Percentiles rank a stretch among this genome's conserved stretches.
These are phyloP conservation scores for Tinea pellionella DNA, from an alignment of 2,888 invertebrate species.

Conservation along the genomic window DNA sequence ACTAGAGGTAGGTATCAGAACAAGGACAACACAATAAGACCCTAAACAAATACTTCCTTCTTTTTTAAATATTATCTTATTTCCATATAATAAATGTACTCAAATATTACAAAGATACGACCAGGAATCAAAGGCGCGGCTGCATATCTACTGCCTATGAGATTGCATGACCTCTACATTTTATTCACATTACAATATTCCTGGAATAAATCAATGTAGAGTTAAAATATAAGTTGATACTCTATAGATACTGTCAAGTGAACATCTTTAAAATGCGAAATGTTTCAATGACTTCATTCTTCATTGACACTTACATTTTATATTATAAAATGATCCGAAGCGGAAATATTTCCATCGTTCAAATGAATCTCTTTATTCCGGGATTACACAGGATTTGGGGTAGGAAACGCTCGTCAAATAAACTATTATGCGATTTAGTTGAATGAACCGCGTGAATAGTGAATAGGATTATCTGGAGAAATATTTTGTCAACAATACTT, in stretches of 20 bases:
- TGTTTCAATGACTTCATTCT: constrained; percentile 31
- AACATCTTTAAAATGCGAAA: constrained; percentile 35
- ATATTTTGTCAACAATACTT: constrained; percentile 36
- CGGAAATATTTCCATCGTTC: constrained; percentile 44
- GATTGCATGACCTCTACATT: too few relatives aligned
- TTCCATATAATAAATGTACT: too few relatives aligned
- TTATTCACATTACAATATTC: too few relatives aligned
- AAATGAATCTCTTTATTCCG: constrained; percentile 55
- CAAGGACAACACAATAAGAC: too few relatives aligned
- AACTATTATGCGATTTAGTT: constrained; percentile 20
- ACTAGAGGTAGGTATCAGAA: too few relatives aligned
- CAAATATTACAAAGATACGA: too few relatives aligned
- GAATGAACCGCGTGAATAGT: constrained; percentile 34
- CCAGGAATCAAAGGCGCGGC: too few relatives aligned
- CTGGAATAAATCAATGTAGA: too few relatives aligned
- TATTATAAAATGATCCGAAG: constrained; percentile 22
- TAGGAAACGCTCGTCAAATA: constrained; percentile 62
- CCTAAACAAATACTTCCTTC: too few relatives aligned
- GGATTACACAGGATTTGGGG: constrained; percentile 64
- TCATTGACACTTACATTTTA: constrained; percentile 25
- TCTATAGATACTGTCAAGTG: constrained; percentile 48
- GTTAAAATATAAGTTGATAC: background rate
- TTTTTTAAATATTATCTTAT: too few relatives aligned
- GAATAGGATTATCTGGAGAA: constrained; percentile 27
- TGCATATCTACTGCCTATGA: too few relatives aligned